phyloP scores from a whole-genome alignment of 2,797 vertebrate genomes.

The Oceanodroma leucorhoa region DNA sequence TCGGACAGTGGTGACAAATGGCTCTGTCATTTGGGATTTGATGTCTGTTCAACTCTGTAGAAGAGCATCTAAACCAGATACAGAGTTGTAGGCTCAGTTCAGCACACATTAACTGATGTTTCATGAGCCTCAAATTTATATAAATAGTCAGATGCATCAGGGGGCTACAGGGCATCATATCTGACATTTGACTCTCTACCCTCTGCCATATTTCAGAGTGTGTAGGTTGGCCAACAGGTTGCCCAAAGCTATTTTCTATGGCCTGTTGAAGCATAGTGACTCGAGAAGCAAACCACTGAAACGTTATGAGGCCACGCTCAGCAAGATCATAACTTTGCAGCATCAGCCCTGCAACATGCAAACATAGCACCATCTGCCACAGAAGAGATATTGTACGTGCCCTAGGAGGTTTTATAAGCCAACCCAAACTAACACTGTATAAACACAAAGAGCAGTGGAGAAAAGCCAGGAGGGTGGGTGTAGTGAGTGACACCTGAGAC shows the following conservation, averaged over 20 bases:
- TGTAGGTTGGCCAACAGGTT: not conserved
- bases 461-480: not conserved
- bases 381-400: not conserved
- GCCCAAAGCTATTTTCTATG: not conserved
- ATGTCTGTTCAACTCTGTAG: not conserved
- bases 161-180: not conserved
- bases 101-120: accelerated
- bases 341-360: not conserved
- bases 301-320: accelerated
- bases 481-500: not conserved
- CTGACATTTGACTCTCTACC: not conserved
- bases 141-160: not conserved
- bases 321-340: not conserved
- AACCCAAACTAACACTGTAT: not conserved
- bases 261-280: not conserved
- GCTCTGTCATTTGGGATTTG: not conserved
- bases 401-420: not conserved
- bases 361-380: not conserved
- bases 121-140: not conserved
- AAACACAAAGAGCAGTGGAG: not conserved
- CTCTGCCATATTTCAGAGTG: not conserved
- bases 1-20: not conserved
- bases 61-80: not conserved
- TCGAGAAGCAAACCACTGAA: not conserved
- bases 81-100: not conserved